phyloP scores from a whole-genome alignment of 2,797 vertebrate genomes.

The Decapterus maruadsi region DNA sequence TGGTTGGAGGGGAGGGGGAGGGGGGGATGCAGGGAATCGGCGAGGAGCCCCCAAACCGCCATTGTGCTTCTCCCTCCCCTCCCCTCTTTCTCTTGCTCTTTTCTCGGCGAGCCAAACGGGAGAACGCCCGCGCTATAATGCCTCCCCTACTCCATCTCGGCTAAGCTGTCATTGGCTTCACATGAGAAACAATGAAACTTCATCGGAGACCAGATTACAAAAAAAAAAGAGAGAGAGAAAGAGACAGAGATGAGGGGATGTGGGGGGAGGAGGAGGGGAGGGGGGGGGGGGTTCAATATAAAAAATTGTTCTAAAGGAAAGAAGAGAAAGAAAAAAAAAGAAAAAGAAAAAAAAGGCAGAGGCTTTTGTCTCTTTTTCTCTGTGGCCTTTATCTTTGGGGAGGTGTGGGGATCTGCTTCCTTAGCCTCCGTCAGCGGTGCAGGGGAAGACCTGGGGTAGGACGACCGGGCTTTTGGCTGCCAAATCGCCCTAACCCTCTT shows the following conservation, averaged over 20 bases:
- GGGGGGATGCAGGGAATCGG: slow-evolving; percentile 62
- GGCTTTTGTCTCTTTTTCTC: slow-evolving; percentile 78
- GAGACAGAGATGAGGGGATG: background rate
- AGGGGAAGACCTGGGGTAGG: slow-evolving; percentile 74
- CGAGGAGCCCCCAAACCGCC: slow-evolving; percentile 74
- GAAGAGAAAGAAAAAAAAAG: too few relatives aligned
- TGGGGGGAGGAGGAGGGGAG: slow-evolving; percentile 5
- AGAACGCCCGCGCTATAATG: slow-evolving; percentile 83
- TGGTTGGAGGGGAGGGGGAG: background rate
- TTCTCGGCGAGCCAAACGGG: slow-evolving; percentile 82
- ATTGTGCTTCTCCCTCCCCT: slow-evolving; percentile 75
- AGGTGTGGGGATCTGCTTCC: slow-evolving; percentile 85
- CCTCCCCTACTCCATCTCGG: slow-evolving; percentile 80
- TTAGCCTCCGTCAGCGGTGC: slow-evolving; percentile 77
- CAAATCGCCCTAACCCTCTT: slow-evolving; percentile 88
- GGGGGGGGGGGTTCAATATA: slow-evolving; percentile 40
- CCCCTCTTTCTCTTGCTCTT: slow-evolving; percentile 74
- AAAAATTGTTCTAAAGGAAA: slow-evolving; percentile 61
- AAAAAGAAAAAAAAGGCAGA: slow-evolving; percentile 42
- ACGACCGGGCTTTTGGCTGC: slow-evolving; percentile 85
- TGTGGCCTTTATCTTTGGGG: slow-evolving; percentile 84
- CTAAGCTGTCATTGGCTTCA: slow-evolving; percentile 89
- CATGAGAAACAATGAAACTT: slow-evolving; percentile 92
- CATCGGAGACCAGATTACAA: slow-evolving; percentile 90
- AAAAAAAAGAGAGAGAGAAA: background rate